Evolutionary conservation across 2,113 vertebrate species (phyloP).

Genomic region (Cranoglanis bouderius): DNA sequence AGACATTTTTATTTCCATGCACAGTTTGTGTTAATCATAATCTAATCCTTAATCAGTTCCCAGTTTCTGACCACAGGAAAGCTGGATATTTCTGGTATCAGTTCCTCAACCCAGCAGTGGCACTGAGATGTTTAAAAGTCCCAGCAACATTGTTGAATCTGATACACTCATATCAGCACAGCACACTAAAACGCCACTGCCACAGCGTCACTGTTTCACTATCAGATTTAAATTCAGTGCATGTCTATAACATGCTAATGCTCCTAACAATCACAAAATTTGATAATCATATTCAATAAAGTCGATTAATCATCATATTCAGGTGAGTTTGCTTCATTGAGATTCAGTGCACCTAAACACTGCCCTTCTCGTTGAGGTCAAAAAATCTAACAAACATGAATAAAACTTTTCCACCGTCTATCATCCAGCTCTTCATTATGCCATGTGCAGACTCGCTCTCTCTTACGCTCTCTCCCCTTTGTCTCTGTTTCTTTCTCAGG

Average conservation of each 20-base stretch:
- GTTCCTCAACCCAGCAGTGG: not conserved
- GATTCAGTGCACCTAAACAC: constrained; percentile 13
- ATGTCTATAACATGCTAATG: not conserved
- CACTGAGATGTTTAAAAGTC: not conserved
- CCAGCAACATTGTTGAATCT: not conserved
- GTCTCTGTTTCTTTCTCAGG: constrained; percentile 62
- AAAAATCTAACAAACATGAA: constrained; percentile 51
- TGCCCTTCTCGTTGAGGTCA: constrained; percentile 44
- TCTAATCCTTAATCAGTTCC: not conserved
- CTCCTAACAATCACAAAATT: constrained; percentile 20
- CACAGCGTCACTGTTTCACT: not conserved
- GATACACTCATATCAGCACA: not conserved
- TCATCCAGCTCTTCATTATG: constrained; percentile 49
- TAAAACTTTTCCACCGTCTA: constrained; percentile 46
- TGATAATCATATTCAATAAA: constrained; percentile 25
- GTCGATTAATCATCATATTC: constrained; percentile 4
- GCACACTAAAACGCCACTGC: not conserved
- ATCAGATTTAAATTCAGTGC: not conserved
- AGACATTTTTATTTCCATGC: not conserved
- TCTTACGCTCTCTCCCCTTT: constrained; percentile 59
- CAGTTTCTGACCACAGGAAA: not conserved
- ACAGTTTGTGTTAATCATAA: not conserved
- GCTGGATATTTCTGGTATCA: not conserved
- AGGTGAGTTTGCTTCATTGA: constrained; percentile 20
- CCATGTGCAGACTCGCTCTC: constrained; percentile 36